Evolutionary conservation across 2,113 vertebrate species (phyloP).

Genomic region (Lepus timidus): DNA sequence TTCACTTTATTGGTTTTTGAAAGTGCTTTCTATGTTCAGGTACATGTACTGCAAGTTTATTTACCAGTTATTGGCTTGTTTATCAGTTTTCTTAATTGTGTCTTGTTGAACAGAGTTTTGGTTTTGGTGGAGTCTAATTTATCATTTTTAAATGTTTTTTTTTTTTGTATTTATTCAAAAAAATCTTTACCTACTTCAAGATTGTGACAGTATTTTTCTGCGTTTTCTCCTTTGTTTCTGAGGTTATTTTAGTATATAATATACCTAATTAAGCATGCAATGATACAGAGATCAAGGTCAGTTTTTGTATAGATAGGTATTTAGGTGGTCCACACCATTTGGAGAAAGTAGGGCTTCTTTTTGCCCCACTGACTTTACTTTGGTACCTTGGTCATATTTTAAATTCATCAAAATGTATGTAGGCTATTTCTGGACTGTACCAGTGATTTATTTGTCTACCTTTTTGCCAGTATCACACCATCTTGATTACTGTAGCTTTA

Average conservation of each 20-base stretch:
- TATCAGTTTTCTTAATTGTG: slow-evolving; percentile 2
- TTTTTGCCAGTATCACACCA: neutral
- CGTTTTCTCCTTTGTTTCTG: neutral
- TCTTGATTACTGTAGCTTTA: neutral
- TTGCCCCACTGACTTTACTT: neutral
- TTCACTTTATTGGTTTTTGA: neutral
- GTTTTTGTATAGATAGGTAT: neutral
- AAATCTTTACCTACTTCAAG: neutral
- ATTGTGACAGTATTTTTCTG: neutral
- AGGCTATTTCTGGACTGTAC: neutral
- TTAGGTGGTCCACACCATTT: neutral
- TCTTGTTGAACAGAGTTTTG: neutral
- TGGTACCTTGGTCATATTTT: neutral
- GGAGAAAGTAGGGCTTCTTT: neutral
- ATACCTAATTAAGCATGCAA: neutral
- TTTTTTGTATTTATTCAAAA: neutral
- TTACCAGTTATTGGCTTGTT: neutral
- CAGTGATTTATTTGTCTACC: neutral
- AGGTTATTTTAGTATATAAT: neutral
- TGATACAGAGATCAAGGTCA: neutral
- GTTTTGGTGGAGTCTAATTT: too few relatives aligned
- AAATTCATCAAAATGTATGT: neutral
- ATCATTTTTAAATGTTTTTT: neutral
- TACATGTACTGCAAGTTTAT: neutral
- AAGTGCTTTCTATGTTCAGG: neutral